Conservation (phyloP, 2,113 vertebrate species). For the Phrynosoma platyrhinos region DNA sequence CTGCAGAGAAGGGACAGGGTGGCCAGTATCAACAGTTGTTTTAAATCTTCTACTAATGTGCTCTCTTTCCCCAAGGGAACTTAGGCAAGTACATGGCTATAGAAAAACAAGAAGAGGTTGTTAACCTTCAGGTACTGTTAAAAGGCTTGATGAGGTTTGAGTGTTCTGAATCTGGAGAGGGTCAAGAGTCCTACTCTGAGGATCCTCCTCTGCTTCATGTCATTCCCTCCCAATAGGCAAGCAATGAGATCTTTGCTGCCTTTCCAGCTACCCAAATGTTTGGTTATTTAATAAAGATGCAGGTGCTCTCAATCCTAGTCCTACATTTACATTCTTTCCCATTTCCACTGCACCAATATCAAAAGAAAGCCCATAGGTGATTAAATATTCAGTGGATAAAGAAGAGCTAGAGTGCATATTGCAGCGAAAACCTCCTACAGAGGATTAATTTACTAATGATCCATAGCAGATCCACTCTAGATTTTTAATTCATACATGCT, state of each 20-base stretch:
- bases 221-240: not conserved
- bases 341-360: not conserved
- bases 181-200: not conserved
- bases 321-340: not conserved
- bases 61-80: not conserved
- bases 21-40: not conserved
- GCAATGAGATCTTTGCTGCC: not conserved
- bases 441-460: not conserved
- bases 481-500: not conserved
- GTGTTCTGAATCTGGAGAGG: not conserved
- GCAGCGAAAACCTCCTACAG: not conserved
- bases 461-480: not conserved
- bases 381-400: not conserved
- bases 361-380: not conserved
- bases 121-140: not conserved
- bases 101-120: not conserved
- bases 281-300: not conserved
- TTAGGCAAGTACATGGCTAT: not conserved
- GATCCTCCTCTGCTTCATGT: not conserved
- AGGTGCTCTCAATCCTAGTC: not conserved
- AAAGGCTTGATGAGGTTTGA: not conserved
- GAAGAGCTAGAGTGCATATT: not conserved
- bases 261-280: not conserved
- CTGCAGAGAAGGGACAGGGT: not conserved
- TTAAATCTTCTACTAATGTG: not conserved